Evolutionary conservation across 2,113 vertebrate genomes (phyloP).

Genomic region (Grammomys dolichurus): DNA sequence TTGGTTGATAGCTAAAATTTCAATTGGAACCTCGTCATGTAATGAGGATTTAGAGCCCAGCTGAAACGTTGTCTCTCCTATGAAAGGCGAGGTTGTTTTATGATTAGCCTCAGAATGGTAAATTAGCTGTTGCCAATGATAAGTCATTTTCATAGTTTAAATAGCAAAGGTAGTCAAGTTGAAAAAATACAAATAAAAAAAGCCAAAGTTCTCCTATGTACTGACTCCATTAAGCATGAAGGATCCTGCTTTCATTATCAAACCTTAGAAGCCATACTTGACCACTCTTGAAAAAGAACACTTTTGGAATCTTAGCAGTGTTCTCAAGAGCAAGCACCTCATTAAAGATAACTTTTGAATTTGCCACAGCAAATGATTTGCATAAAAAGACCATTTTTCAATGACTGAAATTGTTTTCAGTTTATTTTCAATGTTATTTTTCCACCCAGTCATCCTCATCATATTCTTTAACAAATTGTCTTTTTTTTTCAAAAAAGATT

Average conservation of each 20-base stretch:
- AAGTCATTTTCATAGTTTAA: constrained; percentile 86
- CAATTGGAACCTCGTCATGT: constrained; percentile 85
- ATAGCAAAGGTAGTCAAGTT: constrained; percentile 80
- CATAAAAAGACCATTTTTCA: constrained; percentile 47
- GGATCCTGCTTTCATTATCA: constrained; percentile 81
- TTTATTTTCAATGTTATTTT: constrained; percentile 58
- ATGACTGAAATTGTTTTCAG: constrained; percentile 60
- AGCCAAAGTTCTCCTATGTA: constrained; percentile 76
- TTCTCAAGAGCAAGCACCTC: constrained; percentile 75
- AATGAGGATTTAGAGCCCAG: constrained; percentile 86
- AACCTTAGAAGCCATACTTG: constrained; percentile 82
- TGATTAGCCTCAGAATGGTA: constrained; percentile 87
- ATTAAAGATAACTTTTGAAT: constrained; percentile 79
- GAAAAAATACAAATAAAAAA: constrained; percentile 57
- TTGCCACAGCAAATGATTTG: constrained; percentile 35
- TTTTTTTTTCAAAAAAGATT: no score
- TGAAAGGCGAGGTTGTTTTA: constrained; percentile 86
- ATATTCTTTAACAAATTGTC: background rate
- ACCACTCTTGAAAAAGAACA: constrained; percentile 80
- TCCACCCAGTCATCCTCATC: background rate
- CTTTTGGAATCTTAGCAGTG: constrained; percentile 74
- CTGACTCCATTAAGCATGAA: constrained; percentile 83
- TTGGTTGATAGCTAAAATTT: constrained; percentile 86
- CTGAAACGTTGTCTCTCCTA: constrained; percentile 82
- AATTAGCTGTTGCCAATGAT: constrained; percentile 85